These are phyloP conservation scores for Montipora foliosa DNA, from an alignment of 64 coral and sea anemone species.

Conservation along the genomic window DNA sequence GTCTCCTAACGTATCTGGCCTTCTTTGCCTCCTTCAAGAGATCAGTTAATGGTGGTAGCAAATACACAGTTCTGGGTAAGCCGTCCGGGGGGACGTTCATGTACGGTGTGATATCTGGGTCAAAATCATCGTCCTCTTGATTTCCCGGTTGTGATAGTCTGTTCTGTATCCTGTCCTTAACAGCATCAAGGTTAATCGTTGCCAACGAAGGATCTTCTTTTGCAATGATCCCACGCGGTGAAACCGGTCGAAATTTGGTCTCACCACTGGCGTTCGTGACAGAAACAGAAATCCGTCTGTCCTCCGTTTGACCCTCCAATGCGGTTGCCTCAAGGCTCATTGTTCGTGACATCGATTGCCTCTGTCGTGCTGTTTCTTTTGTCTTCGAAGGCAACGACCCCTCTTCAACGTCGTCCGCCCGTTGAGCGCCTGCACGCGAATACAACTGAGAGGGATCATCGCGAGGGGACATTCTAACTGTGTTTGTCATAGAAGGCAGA, in stretches of 20 bases:
- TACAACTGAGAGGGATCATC: not conserved
- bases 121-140: conserved; percentile 28
- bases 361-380: not conserved
- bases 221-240: not conserved
- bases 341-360: not conserved
- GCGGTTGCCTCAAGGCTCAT: not conserved
- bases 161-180: conserved; percentile 78
- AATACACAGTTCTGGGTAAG: conserved; percentile 80
- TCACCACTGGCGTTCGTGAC: conserved; percentile 26
- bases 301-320: not conserved
- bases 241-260: not conserved
- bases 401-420: not conserved
- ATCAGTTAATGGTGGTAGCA: conserved; percentile 86
- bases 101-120: conserved; percentile 67
- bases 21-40: conserved; percentile 90
- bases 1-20: conserved; percentile 91
- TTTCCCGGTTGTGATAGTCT: conserved; percentile 38
- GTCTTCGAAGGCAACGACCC: not conserved
- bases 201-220: conserved; percentile 44
- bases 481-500: conserved; percentile 30
- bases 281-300: not conserved
- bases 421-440: not conserved
- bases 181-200: conserved; percentile 67
- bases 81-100: conserved; percentile 97
- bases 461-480: not conserved